phyloP scores from a whole-genome alignment of 2,888 invertebrate genomes.

The Poecilobothrus nobilitatus region DNA sequence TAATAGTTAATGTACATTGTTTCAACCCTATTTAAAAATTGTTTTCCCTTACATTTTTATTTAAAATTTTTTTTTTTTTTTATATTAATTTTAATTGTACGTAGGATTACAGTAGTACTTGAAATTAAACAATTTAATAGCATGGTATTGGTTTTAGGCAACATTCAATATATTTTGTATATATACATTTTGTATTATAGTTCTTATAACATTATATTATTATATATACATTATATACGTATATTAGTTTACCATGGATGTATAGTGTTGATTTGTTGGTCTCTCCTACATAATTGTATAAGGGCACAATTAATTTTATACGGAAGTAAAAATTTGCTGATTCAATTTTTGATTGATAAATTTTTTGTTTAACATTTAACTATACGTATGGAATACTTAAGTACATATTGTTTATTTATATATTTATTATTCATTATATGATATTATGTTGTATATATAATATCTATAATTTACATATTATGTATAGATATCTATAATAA shows the following conservation, averaged over 20 bases:
- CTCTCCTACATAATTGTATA: neutral
- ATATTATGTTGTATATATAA: too few relatives aligned
- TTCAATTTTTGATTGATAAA: neutral
- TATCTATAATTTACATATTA: too few relatives aligned
- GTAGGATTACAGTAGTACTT: neutral
- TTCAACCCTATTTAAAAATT: slow-evolving; percentile 4
- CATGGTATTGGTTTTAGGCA: too few relatives aligned
- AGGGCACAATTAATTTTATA: neutral
- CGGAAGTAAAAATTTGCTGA: slow-evolving; percentile 6
- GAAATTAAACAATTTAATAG: neutral
- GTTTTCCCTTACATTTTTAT: neutral
- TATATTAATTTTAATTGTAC: neutral
- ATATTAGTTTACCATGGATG: neutral
- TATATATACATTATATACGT: too few relatives aligned
- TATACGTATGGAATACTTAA: too few relatives aligned
- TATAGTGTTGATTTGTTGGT: neutral
- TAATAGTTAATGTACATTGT: neutral
- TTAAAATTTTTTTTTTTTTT: too few relatives aligned
- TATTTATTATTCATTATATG: too few relatives aligned
- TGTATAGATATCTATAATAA: too few relatives aligned
- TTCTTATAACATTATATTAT: too few relatives aligned
- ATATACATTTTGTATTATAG: too few relatives aligned
- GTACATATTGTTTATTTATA: too few relatives aligned
- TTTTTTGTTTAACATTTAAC: neutral
- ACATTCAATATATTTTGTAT: too few relatives aligned